Evolutionary conservation across 2,797 vertebrate genomes (phyloP), one percentile per base, ranked within the genome.

Genomic region (Diplodus puntazzo): DNA sequence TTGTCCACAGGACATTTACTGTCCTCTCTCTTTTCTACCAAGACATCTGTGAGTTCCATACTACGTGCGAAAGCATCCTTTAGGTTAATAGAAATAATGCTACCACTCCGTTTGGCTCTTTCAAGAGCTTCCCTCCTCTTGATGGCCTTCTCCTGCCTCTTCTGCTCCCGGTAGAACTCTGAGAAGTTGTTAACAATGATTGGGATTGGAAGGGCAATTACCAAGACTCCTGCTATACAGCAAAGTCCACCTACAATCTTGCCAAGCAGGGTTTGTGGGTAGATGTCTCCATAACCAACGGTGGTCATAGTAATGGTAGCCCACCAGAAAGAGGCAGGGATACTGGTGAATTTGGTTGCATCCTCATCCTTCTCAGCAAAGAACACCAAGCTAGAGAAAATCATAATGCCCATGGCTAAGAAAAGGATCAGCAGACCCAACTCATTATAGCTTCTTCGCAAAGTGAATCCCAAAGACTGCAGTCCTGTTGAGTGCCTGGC

Each of bases 141-240:
- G 92, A 99, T 97, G 46, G 98, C 98, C 85, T 99, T 99, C 90
- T 99, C 98, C 69, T 99, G 98, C 85, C 98, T 96, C 91, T 99
- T 99, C 88, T 99, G 98, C 83, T 99, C 98, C 80, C 99, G 96
- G 86, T 99, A 99, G 91, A 99, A 99, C 90, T 99, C 98, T 0
- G 98, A 99, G 90, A 99, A 99, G 89, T 99, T 99, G 93, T 99
- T 99, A 68, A 99, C 98, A 48, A 99, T 99, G 91, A 99, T 99
- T 46, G 98, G 98, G 87, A 99, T 99, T 23, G 98, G 98, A 71
- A 99, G 93, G 7, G 98, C 98, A 48, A 99, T 99, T 52, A 99
- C 98, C 52, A 99, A 90, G 55, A 99, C 98, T 20, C 98, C 98
- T 5, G 98, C 98, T 4, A 99, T 99, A 72, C 98, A 99, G 86